phyloP scores from a whole-genome alignment of 1,140 invertebrate genomes.

The Epicauta chinensis region DNA sequence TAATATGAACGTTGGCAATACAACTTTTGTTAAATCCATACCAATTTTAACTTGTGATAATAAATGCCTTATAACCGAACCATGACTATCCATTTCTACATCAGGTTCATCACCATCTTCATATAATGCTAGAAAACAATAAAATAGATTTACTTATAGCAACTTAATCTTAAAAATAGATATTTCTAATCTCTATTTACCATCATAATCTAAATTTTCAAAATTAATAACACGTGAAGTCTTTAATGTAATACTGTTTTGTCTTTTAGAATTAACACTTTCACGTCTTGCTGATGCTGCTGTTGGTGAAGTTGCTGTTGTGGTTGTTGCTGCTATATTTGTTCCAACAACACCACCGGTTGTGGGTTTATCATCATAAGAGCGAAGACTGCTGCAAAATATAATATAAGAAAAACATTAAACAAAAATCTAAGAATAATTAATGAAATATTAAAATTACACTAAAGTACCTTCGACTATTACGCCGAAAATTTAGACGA shows the following conservation, averaged over 20 bases:
- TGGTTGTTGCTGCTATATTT: slow-evolving; percentile 1
- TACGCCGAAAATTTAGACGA: slow-evolving; percentile 31
- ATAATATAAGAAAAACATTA: slow-evolving; percentile 11
- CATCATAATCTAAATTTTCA: slow-evolving; percentile 37
- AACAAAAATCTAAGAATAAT: not conserved
- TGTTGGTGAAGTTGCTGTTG: not conserved
- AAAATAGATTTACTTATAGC: slow-evolving; percentile 37
- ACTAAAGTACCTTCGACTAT: slow-evolving; percentile 21
- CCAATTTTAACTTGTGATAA: slow-evolving; percentile 95
- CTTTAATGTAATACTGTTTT: slow-evolving; percentile 7
- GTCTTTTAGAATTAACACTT: slow-evolving; percentile 25
- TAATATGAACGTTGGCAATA: slow-evolving; percentile 92
- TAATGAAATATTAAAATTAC: not conserved
- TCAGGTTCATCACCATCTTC: slow-evolving; percentile 83
- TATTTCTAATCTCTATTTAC: slow-evolving; percentile 21
- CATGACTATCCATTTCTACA: slow-evolving; percentile 86
- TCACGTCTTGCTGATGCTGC: slow-evolving; percentile 6
- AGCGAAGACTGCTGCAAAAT: slow-evolving; percentile 30
- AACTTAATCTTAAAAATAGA: not conserved
- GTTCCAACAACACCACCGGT: slow-evolving; percentile 10
- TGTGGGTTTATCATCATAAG: slow-evolving; percentile 28
- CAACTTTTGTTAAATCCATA: slow-evolving; percentile 98
- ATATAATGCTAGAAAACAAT: slow-evolving; percentile 81
- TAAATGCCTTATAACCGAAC: slow-evolving; percentile 89
- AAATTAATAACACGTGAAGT: slow-evolving; percentile 16